Percentiles rank a stretch among this genome's conserved stretches.
These are phyloP conservation scores for Parochlus steinenii DNA, from an alignment of 2,888 invertebrate genomes.

Conservation along the genomic window DNA sequence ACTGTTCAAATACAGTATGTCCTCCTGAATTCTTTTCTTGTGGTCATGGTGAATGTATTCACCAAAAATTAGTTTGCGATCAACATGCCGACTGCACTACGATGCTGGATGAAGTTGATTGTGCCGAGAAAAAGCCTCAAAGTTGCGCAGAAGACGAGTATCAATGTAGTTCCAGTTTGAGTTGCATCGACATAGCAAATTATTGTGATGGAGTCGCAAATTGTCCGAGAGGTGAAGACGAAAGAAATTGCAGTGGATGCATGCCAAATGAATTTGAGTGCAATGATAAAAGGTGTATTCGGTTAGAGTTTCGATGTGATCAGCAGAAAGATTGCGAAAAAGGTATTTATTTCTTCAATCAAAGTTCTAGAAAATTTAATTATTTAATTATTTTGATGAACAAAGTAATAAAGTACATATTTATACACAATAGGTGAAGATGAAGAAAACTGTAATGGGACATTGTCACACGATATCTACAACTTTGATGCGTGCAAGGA, in stretches of 20 bases:
- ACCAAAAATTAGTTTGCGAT: slow-evolving; percentile 37
- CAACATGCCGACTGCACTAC: slow-evolving; percentile 40
- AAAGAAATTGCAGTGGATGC: slow-evolving; percentile 39
- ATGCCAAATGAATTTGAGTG: slow-evolving; percentile 34
- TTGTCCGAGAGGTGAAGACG: slow-evolving; percentile 58
- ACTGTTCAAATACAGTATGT: slow-evolving; percentile 22
- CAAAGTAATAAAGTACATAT: slow-evolving; percentile 2
- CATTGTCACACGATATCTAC: too few relatives aligned
- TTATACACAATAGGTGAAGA: slow-evolving; percentile 1
- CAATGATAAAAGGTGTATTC: slow-evolving; percentile 41
- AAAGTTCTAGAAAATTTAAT: not conserved
- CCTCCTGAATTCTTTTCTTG: slow-evolving; percentile 25
- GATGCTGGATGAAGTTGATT: slow-evolving; percentile 35
- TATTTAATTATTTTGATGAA: not conserved
- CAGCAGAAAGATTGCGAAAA: slow-evolving; percentile 49
- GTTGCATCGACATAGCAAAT: slow-evolving; percentile 21
- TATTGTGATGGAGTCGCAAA: slow-evolving; percentile 50
- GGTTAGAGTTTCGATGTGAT: slow-evolving; percentile 40
- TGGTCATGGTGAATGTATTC: slow-evolving; percentile 39
- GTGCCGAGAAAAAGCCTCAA: slow-evolving; percentile 18
- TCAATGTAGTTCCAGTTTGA: slow-evolving; percentile 22
- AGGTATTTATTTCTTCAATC: slow-evolving; percentile 24
- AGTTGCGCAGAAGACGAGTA: slow-evolving; percentile 16
- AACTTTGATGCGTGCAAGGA: slow-evolving; percentile 17
- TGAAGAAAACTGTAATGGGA: too few relatives aligned